Conservation (phyloP, 2,113 vertebrate genomes). For the Chlamydotis undulata region DNA sequence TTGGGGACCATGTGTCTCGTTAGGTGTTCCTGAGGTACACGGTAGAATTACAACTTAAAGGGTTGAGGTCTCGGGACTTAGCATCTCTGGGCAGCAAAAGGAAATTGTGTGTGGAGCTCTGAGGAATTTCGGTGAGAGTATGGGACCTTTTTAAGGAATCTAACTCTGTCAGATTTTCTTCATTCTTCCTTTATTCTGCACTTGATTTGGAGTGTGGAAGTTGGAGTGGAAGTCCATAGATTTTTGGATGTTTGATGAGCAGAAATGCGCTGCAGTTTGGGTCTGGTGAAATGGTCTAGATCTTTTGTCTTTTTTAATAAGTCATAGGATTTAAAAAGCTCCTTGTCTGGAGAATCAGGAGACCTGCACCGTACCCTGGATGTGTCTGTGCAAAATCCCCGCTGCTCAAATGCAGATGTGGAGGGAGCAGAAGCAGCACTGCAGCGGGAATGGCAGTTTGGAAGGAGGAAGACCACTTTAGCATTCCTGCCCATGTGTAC, state of each 20-base stretch:
- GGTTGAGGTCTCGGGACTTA: not conserved
- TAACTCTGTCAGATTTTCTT: fast-evolving
- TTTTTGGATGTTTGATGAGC: not conserved
- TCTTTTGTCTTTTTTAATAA: not conserved
- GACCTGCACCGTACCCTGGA: not conserved
- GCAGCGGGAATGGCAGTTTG: not conserved
- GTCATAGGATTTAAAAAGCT: not conserved
- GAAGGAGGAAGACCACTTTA: not conserved
- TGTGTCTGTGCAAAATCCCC: not conserved
- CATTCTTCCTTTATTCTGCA: not conserved
- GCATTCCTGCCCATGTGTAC: not conserved
- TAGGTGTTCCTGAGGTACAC: not conserved
- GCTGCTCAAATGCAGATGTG: not conserved
- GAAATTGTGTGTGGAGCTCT: not conserved
- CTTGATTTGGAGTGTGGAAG: not conserved
- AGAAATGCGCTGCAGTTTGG: not conserved
- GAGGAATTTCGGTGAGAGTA: not conserved
- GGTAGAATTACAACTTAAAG: not conserved
- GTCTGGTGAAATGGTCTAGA: not conserved
- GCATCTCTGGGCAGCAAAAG: not conserved
- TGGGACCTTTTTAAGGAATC: not conserved
- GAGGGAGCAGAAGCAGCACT: not conserved
- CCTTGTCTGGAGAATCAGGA: not conserved
- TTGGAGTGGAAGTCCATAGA: not conserved
- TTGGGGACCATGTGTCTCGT: not conserved